Evolutionary conservation across 1,140 invertebrate species (phyloP), one percentile per base, ranked within the genome.

Genomic region (Xylocopa sonorina): DNA sequence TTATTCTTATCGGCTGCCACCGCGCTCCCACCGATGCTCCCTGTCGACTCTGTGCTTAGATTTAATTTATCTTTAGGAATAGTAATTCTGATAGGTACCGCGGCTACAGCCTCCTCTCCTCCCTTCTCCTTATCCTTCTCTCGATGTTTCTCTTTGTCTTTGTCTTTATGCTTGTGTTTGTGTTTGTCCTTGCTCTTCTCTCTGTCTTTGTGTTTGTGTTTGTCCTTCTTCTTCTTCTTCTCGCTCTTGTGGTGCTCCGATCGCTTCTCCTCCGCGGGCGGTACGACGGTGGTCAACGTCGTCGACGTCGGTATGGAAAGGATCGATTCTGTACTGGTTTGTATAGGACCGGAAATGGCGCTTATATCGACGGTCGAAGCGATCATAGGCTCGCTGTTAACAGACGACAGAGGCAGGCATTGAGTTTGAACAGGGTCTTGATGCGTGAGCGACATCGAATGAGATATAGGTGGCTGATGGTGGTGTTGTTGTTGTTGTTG

Each of bases 181-280:
- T 95, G 94, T 62, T 94, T 94, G 67, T 94, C 93, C 27, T 88
- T 88, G 9, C 24, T 79, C 53, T 94, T 94, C 1, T 95, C 94
- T 78, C 95, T 95, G 50, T 95, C 94, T 87, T 95, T 96, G 79
- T 95, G 94, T 81, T 95, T 95, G 81, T 95, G 93, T 78, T 94
- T 95, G 66, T 95, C 93, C 76, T 95, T 95, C 50, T 96, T 95
- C 21, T 92, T 95, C 87, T 95, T 95, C 29, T 95, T 94, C 82
- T 95, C 95, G 62, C 95, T 94, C 86, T 96, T 96, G 84, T 95
- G 94, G 81, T 95, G 94, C 64, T 96, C 94, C 77, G 95, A 95
- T 83, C 95, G 95, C 83, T 96, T 95, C 87, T 95, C 89, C 27
- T 90, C 88, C 10, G 32, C 16, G 14, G 80, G 50, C 0, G 63